Base-by-base conservation (phyloP, 2,888 invertebrate genomes). In the Metellina segmentata region DNA sequence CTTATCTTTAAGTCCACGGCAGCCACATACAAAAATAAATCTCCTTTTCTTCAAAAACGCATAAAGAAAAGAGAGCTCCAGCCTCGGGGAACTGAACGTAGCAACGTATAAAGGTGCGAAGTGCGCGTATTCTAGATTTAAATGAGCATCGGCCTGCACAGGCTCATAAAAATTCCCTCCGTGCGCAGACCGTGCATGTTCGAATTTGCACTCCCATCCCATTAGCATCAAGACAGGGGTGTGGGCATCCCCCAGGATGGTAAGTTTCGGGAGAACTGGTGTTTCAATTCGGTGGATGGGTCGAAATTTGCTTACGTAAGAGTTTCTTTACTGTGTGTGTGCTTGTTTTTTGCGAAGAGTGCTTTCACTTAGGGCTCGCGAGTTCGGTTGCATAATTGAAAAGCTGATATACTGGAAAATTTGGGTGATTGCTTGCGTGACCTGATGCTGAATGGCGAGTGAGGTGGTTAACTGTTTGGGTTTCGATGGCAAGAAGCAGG, bases 41-140 rank as follows among this genome's bases (percentile, higher is more conserved):
- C 82, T 49, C 72, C 51, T 82, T 82, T 82, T 72, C 82, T 52
- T 82, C 82, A 82, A 72, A 82, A 72, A 72, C 82, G 82, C 82
- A 82, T 82, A 82, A 82, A 34, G 34, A 34, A 34, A 4, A 4
- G 34, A 34, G 34, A 34, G 34, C 34, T 34, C 4, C 34, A 34
- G 34, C 34, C 34, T 34, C 34, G 34, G 34, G 34, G 34, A n/a
- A 34, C 34, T 4, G 34, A 34, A 34, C 1, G 34, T 34, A 34
- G 34, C 34, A 34, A 11, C 1, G 6, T 34, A 48, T 61, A 85
- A 61, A 85, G 49, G 82, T 82, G 71, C 19, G 85, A 85, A 75
- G 49, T 75, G 69, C 6, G 70, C 34, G 19, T n/a, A 77, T 20
- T 75, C 19, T 48, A 75, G 75, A 85, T 75, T 85, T 75, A 85